phyloP scores from a whole-genome alignment of 2,888 invertebrate species.

The Odontocerum albicorne region DNA sequence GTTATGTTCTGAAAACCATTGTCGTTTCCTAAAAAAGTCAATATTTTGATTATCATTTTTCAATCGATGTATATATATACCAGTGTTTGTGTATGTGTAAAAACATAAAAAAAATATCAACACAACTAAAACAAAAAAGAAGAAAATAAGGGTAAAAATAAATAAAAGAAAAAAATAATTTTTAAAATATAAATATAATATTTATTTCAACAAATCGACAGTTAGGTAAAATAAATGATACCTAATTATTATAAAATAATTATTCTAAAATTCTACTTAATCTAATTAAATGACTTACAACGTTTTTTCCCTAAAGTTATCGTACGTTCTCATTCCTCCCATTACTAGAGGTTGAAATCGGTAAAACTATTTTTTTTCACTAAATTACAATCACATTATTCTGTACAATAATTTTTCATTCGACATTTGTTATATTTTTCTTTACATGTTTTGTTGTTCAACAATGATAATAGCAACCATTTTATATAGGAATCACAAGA shows the following conservation, averaged over 20 bases:
- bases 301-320: constrained; percentile 12
- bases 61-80: not conserved
- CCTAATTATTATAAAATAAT: constrained; percentile 52
- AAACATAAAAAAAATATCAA: constrained; percentile 6
- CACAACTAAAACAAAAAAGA: constrained; percentile 14
- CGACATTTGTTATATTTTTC: too few relatives aligned
- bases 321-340: constrained; percentile 10
- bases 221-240: constrained; percentile 50
- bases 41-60: constrained; percentile 9
- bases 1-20: too few relatives aligned
- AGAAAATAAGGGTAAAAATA: constrained; percentile 44
- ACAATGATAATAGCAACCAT: constrained; percentile 28
- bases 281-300: constrained; percentile 50
- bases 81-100: not conserved
- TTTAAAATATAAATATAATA: constrained; percentile 62
- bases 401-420: constrained; percentile 22
- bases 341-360: not conserved
- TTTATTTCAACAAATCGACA: constrained; percentile 58
- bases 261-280: constrained; percentile 55
- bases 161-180: constrained; percentile 50
- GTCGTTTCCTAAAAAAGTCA: too few relatives aligned
- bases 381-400: constrained; percentile 19
- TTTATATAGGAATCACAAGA: constrained; percentile 30
- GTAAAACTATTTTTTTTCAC: constrained; percentile 15
- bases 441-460: not conserved